phyloP scores from a whole-genome alignment of 2,797 vertebrate species.

The Mus caroli region DNA sequence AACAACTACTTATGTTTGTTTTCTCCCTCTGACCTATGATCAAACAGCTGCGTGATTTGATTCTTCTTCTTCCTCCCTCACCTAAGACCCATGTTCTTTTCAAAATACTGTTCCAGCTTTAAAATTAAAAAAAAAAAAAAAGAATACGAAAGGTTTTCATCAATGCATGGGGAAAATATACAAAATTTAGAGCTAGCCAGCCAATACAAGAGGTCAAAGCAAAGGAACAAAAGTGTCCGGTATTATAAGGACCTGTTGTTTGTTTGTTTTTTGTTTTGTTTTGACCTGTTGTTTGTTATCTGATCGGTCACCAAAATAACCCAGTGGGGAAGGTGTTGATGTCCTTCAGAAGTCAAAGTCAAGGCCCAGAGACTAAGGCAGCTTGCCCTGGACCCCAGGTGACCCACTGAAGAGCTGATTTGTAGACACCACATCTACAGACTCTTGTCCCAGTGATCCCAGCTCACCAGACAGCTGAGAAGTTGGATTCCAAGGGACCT shows the following conservation, averaged over 20 bases:
- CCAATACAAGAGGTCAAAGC: not conserved
- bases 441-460: not conserved
- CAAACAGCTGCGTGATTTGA: not conserved
- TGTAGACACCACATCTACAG: not conserved
- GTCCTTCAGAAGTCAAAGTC: not conserved
- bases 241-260: not conserved
- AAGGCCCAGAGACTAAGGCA: not conserved
- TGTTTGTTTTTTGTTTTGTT: not conserved
- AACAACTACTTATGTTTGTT: not conserved
- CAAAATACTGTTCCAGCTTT: conserved; percentile 36
- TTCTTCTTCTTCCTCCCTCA: not conserved
- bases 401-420: not conserved
- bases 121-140: not conserved
- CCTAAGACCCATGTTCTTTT: conserved; percentile 32
- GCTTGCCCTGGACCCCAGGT: not conserved
- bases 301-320: not conserved
- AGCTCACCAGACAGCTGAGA: not conserved
- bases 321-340: not conserved
- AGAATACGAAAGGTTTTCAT: not conserved
- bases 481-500: not conserved
- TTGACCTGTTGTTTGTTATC: not conserved
- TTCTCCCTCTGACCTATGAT: not conserved
- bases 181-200: not conserved
- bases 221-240: not conserved
- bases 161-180: not conserved